These are phyloP conservation scores for Sciurus niger DNA, from an alignment of 2,113 vertebrate species.

Conservation along the genomic window DNA sequence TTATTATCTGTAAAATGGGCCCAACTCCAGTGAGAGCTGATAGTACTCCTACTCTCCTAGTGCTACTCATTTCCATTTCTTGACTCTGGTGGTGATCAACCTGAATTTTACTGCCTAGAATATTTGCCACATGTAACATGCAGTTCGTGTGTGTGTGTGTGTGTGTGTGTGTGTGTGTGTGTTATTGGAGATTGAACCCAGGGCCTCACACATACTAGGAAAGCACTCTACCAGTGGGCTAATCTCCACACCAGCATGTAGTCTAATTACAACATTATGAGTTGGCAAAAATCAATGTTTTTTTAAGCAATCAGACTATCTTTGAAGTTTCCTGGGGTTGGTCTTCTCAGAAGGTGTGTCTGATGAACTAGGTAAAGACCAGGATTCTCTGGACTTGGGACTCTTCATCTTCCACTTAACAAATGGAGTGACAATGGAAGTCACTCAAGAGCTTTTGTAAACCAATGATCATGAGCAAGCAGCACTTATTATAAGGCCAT, in stretches of 20 bases:
- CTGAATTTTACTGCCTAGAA: not conserved
- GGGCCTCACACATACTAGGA: too few species aligned
- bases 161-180: too few species aligned
- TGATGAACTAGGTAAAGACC: conserved; percentile 20
- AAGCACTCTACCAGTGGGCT: too few species aligned
- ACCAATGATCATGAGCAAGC: conserved; percentile 70
- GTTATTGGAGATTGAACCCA: too few species aligned
- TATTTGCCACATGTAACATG: not conserved
- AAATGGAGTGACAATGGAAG: not conserved
- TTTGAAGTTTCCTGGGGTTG: conserved; percentile 20
- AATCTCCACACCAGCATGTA: not conserved
- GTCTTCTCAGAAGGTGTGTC: not conserved
- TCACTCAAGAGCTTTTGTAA: conserved; percentile 62
- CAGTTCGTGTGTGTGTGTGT: too few species aligned
- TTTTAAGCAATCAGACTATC: not conserved
- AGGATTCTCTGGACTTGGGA: not conserved
- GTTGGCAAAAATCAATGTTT: conserved; percentile 52
- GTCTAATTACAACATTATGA: not conserved
- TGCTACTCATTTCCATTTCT: not conserved
- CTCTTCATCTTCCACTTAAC: conserved; percentile 59
- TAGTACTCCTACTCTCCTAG: not conserved
- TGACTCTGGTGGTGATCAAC: not conserved
- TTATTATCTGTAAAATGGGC: conserved; percentile 40
- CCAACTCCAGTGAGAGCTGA: not conserved
- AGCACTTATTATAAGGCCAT: conserved; percentile 73